These are phyloP conservation scores for Euleptes europaea DNA, from an alignment of 2,113 vertebrate species.

Conservation along the genomic window DNA sequence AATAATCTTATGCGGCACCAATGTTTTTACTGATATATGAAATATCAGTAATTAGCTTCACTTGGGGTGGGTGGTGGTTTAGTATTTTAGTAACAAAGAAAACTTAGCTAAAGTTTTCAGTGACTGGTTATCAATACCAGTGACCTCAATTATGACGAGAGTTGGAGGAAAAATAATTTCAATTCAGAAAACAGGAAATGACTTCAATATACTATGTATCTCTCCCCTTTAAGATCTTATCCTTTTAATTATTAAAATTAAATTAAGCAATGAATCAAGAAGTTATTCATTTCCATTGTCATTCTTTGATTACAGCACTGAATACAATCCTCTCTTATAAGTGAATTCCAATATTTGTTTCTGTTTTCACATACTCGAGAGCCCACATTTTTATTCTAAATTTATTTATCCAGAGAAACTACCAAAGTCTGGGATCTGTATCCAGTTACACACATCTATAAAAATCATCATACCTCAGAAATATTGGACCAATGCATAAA, in stretches of 20 bases:
- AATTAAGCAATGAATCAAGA: neutral
- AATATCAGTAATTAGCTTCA: neutral
- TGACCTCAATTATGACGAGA: neutral
- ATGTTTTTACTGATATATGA: neutral
- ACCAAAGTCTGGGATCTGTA: neutral
- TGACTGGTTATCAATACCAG: conserved; percentile 13
- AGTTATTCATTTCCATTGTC: neutral
- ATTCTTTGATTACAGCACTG: neutral
- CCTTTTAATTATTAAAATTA: neutral
- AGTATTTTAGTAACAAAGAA: neutral
- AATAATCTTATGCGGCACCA: neutral
- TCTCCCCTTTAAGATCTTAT: neutral
- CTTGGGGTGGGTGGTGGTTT: neutral
- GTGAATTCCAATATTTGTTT: neutral
- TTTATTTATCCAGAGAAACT: neutral
- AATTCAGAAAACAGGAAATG: neutral
- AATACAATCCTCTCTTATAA: neutral
- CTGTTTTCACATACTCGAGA: neutral
- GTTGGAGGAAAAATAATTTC: neutral
- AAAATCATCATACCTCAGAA: neutral
- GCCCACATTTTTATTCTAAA: neutral
- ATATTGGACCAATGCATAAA: neutral
- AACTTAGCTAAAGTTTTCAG: neutral
- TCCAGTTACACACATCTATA: neutral
- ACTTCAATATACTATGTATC: neutral